Evolutionary conservation across 2,797 vertebrate species (phyloP).

Genomic region (Pagetopsis macropterus): DNA sequence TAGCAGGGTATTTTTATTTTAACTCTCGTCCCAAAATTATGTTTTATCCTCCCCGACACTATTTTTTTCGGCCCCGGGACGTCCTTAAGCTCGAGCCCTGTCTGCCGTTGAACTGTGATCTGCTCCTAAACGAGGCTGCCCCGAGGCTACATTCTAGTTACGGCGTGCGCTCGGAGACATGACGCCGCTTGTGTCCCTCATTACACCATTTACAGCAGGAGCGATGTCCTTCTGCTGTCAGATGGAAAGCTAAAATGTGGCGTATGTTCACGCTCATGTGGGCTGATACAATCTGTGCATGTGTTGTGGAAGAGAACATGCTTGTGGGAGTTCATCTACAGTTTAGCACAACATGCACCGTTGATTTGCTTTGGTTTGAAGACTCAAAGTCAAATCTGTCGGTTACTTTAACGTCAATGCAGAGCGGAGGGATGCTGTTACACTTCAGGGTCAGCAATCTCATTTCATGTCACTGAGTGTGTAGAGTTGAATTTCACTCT

Average conservation of each 20-base stretch:
- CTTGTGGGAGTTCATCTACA: not conserved
- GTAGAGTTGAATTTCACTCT: slow-evolving; percentile 15
- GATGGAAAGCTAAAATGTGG: slow-evolving; percentile 1
- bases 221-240: slow-evolving; percentile 30
- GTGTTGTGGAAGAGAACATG: not conserved
- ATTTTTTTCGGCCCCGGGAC: too few relatives aligned
- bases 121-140: not conserved
- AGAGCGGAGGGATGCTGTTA: slow-evolving; percentile 25
- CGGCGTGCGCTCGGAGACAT: slow-evolving; percentile 3
- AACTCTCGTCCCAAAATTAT: too few relatives aligned
- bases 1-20: too few relatives aligned
- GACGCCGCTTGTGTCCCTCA: slow-evolving; percentile 29
- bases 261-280: not conserved
- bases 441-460: slow-evolving; percentile 56
- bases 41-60: too few relatives aligned
- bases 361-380: slow-evolving; percentile 29
- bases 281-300: not conserved
- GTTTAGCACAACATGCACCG: not conserved
- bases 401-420: slow-evolving; percentile 26
- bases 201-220: not conserved
- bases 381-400: slow-evolving; percentile 51
- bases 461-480: slow-evolving; percentile 32
- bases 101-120: slow-evolving; percentile 8
- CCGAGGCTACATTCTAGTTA: slow-evolving; percentile 9
- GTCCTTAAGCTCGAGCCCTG: too few relatives aligned